Percentiles rank a stretch among this genome's conserved stretches.
Conservation (phyloP, 1,140 invertebrate species). For the Ganaspis sp. region DNA sequence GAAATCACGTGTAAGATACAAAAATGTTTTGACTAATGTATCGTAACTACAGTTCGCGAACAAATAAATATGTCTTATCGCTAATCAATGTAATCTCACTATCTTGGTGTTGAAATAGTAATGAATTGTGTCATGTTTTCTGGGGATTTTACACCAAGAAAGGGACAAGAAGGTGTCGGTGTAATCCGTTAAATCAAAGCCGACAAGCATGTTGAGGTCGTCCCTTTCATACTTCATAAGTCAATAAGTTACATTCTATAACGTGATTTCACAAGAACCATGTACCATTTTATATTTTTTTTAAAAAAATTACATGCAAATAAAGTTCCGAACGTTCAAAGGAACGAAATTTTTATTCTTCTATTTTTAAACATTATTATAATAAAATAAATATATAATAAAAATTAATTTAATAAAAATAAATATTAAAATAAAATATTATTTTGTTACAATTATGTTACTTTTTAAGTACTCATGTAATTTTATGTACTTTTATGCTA, state of each 20-base stretch:
- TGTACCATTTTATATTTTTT: not conserved
- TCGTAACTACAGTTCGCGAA: not conserved
- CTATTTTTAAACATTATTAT: too few species aligned
- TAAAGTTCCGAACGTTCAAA: too few species aligned
- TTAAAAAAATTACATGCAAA: too few species aligned
- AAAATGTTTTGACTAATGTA: too few species aligned
- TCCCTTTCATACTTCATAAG: constrained; percentile 8
- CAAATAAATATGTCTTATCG: not conserved
- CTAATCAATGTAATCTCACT: not conserved
- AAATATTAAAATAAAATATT: too few species aligned
- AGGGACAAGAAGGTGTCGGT: constrained; percentile 32
- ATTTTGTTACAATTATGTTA: too few species aligned
- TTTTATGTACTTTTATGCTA: too few species aligned
- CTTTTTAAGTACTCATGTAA: too few species aligned
- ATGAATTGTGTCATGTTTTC: constrained; percentile 15
- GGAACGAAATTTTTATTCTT: too few species aligned
- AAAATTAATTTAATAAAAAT: too few species aligned
- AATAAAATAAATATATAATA: too few species aligned
- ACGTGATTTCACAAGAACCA: not conserved
- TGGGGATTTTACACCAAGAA: constrained; percentile 25
- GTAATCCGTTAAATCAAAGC: constrained; percentile 52
- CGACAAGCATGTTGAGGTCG: constrained; percentile 33
- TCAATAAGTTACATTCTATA: not conserved
- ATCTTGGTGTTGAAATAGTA: not conserved
- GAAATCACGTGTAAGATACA: too few species aligned